A percentile compares a stretch with the other conserved stretches of the same genome.
Evolutionary conservation across 37 sponge, comb jelly and placozoan genomes (phyloP).

Genomic region (Chondrilla cf. caribensis): DNA sequence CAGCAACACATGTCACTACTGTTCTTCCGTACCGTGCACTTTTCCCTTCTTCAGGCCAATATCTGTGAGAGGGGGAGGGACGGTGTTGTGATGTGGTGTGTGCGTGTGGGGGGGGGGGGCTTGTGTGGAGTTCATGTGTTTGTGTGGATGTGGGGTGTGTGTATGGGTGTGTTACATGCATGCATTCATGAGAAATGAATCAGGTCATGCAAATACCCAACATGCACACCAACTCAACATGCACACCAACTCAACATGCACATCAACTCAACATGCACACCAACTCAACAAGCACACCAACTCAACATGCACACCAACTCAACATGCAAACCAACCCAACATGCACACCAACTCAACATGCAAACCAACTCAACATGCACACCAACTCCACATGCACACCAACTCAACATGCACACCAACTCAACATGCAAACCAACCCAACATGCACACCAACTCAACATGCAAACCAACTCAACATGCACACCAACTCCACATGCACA

Average conservation of each 20-base stretch:
- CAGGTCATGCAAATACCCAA: too few relatives aligned
- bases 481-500: background rate
- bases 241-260: background rate
- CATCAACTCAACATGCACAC: background rate
- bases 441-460: too few relatives aligned
- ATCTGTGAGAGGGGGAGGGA: slow-evolving; percentile 12
- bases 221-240: background rate
- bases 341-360: background rate
- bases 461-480: too few relatives aligned
- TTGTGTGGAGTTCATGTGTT: too few relatives aligned
- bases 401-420: background rate
- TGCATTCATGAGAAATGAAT: too few relatives aligned
- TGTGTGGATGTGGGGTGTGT: too few relatives aligned
- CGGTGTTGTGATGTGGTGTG: too few relatives aligned
- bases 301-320: too few relatives aligned
- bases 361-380: background rate
- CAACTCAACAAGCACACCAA: too few relatives aligned
- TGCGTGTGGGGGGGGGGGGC: too few relatives aligned
- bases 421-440: background rate
- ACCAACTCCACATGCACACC: too few relatives aligned
- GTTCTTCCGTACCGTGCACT: slow-evolving; percentile 34
- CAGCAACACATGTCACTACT: slow-evolving; percentile 33
- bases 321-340: background rate
- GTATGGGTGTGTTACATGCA: too few relatives aligned
- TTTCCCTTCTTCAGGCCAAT: slow-evolving; percentile 64